phyloP scores from a whole-genome alignment of 1,140 invertebrate species.

The Mamestra configurata region DNA sequence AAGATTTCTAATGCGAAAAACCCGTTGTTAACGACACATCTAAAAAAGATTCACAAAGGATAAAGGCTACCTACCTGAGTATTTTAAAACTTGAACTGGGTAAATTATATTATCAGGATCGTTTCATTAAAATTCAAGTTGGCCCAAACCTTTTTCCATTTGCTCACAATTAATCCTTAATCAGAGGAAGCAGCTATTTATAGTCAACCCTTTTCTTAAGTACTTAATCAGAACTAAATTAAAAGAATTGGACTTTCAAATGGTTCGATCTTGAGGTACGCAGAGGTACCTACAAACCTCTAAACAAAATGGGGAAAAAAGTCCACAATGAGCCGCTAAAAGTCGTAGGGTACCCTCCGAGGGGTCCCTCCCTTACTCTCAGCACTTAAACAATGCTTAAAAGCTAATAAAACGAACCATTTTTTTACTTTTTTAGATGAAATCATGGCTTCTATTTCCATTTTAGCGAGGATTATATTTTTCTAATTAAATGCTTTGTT shows the following conservation, averaged over 20 bases:
- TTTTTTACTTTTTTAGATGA: conserved; percentile 60
- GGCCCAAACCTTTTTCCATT: conserved; percentile 42
- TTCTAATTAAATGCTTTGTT: conserved; percentile 66
- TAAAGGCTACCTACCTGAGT: conserved; percentile 30
- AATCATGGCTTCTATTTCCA: conserved; percentile 13
- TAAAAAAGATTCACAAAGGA: conserved; percentile 36
- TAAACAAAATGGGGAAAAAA: conserved; percentile 72
- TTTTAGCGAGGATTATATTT: conserved; percentile 50
- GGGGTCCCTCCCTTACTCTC: conserved; percentile 72
- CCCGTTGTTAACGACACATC: conserved; percentile 12
- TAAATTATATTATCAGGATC: conserved; percentile 47
- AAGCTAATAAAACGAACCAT: conserved; percentile 82
- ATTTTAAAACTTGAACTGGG: conserved; percentile 18
- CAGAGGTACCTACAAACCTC: conserved; percentile 40
- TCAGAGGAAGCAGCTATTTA: conserved; percentile 32
- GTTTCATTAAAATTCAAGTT: conserved; percentile 23
- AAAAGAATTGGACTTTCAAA: conserved; percentile 47
- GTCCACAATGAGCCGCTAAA: conserved; percentile 81
- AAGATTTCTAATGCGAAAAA: conserved; percentile 15
- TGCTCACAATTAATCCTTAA: conserved; percentile 41
- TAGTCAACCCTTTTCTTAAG: conserved; percentile 39
- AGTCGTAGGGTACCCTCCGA: conserved; percentile 63
- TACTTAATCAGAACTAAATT: conserved; percentile 53
- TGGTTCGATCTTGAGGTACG: conserved; percentile 57
- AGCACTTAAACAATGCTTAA: conserved; percentile 84